These are phyloP conservation scores for Pseudeuparius sepicola DNA, from an alignment of 2,888 invertebrate genomes.

Conservation along the genomic window DNA sequence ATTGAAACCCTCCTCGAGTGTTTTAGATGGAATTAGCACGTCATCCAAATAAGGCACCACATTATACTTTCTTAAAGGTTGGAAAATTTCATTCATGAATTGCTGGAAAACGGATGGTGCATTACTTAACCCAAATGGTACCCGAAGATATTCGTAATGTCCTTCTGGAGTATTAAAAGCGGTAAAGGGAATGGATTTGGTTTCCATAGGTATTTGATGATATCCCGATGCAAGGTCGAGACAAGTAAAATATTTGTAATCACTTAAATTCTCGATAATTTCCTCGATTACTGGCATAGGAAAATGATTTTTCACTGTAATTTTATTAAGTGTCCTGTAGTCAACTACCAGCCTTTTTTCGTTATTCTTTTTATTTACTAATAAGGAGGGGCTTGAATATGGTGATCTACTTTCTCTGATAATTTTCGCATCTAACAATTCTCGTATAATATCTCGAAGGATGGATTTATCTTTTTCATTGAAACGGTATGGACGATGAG, in stretches of 20 bases:
- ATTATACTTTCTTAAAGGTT: too few species aligned
- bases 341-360: constrained; percentile 17
- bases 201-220: constrained; percentile 9
- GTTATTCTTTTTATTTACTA: constrained; percentile 16
- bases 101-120: too few species aligned
- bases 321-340: constrained; percentile 18
- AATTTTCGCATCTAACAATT: constrained; percentile 14
- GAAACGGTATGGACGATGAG: too few species aligned
- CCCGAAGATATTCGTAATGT: constrained; percentile 5
- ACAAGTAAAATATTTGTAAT: constrained; percentile 19
- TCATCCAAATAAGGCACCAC: constrained; percentile 16
- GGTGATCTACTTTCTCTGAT: constrained; percentile 15
- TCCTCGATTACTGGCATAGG: constrained; percentile 19
- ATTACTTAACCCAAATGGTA: too few species aligned
- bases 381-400: constrained; percentile 15
- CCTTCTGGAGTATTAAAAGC: background rate
- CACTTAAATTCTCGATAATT: constrained; percentile 20
- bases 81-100: too few species aligned
- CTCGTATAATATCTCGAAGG: constrained; percentile 10
- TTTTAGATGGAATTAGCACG: constrained; percentile 14
- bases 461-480: constrained; percentile 16
- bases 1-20: constrained; percentile 4
- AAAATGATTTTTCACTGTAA: constrained; percentile 15
- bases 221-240: too few species aligned
- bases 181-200: constrained; percentile 1